phyloP scores from a whole-genome alignment of 2,113 vertebrate genomes.

The Percina caprodes region DNA sequence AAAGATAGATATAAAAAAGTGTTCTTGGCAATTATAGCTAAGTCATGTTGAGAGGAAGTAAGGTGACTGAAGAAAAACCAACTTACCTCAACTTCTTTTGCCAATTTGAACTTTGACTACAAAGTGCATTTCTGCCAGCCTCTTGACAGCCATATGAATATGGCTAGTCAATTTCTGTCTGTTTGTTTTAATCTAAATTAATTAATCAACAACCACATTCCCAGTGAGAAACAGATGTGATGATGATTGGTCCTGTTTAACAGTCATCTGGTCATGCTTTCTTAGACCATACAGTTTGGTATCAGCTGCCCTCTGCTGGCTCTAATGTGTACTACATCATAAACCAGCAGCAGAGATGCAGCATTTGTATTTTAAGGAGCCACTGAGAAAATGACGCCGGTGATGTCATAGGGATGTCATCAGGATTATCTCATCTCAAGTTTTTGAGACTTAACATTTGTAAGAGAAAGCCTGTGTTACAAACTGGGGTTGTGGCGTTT shows the following conservation, averaged over 20 bases:
- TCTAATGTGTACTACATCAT: not conserved
- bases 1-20: no score
- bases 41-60: not conserved
- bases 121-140: not conserved
- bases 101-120: not conserved
- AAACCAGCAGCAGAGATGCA: not conserved
- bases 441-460: not conserved
- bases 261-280: not conserved
- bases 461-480: not conserved
- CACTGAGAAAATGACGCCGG: not conserved
- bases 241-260: not conserved
- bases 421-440: not conserved
- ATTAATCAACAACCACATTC: not conserved
- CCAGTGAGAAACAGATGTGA: not conserved
- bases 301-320: conserved; percentile 54
- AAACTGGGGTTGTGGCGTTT: no score
- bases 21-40: no score
- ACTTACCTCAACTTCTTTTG: not conserved
- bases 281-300: not conserved
- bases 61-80: not conserved
- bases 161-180: no score
- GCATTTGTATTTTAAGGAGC: not conserved
- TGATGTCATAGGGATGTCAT: conserved; percentile 11
- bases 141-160: no score
- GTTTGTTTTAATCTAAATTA: no score